Percentiles rank a stretch among this genome's conserved stretches.
These are phyloP conservation scores for Nesidiocoris tenuis DNA, from an alignment of 2,888 invertebrate species.

Conservation along the genomic window DNA sequence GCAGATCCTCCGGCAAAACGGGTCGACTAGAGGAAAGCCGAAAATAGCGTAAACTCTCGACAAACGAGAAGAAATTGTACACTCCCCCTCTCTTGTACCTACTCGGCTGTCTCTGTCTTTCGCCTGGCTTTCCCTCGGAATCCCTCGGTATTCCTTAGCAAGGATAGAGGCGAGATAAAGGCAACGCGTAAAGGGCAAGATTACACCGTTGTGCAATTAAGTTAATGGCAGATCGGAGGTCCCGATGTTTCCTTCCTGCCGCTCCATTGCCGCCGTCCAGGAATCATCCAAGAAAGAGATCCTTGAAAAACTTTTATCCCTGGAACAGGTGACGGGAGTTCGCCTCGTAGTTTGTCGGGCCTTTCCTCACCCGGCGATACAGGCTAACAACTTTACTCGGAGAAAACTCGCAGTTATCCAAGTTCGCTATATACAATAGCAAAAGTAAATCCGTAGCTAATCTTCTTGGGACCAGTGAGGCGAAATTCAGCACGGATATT, in stretches of 20 bases:
- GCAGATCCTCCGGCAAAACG: background rate
- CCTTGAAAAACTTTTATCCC: background rate
- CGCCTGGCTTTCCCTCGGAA: background rate
- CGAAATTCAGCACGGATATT: too few relatives aligned
- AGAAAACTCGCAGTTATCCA: too few relatives aligned
- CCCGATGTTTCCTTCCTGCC: background rate
- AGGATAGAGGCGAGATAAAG: background rate
- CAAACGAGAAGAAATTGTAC: background rate
- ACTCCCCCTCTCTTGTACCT: too few relatives aligned
- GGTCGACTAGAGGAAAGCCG: background rate
- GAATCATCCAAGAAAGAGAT: background rate
- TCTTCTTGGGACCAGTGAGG: too few relatives aligned
- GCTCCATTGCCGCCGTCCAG: background rate
- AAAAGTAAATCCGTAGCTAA: too few relatives aligned
- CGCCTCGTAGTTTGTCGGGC: too few relatives aligned
- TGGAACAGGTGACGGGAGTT: background rate
- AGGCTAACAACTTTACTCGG: too few relatives aligned
- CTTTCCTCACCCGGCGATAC: too few relatives aligned
- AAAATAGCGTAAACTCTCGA: background rate
- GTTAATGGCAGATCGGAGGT: background rate
- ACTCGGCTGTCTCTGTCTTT: too few relatives aligned
- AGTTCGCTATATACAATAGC: too few relatives aligned
- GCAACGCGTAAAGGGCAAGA: background rate
- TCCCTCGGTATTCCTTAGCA: background rate
- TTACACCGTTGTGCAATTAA: background rate